Percentiles rank a stretch among this genome's conserved stretches.
Conservation (phyloP, 2,888 invertebrate species). For the Elegia similella region DNA sequence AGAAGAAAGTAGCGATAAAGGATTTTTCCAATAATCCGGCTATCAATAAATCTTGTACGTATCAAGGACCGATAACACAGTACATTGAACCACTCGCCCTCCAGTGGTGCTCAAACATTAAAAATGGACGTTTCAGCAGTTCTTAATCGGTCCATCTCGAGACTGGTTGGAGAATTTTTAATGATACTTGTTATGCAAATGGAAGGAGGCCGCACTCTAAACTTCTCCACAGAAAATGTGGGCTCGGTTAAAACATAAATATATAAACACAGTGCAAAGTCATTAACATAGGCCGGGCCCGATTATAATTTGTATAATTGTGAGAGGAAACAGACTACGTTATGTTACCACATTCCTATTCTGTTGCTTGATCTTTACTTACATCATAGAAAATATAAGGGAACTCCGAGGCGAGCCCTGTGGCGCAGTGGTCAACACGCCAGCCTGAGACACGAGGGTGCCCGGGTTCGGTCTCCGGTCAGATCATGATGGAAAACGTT, state of each 20-base stretch:
- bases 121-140: conserved; percentile 49
- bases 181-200: conserved; percentile 64
- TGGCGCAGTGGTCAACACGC: too few species aligned
- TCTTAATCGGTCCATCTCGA: conserved; percentile 49
- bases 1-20: too few species aligned
- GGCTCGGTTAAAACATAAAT: conserved; percentile 11
- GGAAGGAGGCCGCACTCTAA: conserved; percentile 37
- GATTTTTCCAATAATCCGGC: background rate
- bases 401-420: too few species aligned
- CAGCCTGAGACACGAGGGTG: too few species aligned
- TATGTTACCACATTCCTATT: background rate
- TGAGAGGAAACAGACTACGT: background rate
- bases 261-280: conserved; percentile 7
- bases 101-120: conserved; percentile 34
- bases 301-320: conserved; percentile 1
- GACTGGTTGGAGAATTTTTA: conserved; percentile 49
- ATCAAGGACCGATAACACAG: conserved; percentile 26
- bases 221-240: conserved; percentile 26
- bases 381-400: too few species aligned
- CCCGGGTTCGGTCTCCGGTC: too few species aligned
- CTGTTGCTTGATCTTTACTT: background rate
- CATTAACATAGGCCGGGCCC: conserved; percentile 5
- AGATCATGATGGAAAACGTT: too few species aligned
- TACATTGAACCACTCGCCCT: conserved; percentile 28
- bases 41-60: background rate